Evolutionary conservation across 2,113 vertebrate genomes (phyloP), one percentile per base, ranked within the genome.

Genomic region (Corythaeola cristata): DNA sequence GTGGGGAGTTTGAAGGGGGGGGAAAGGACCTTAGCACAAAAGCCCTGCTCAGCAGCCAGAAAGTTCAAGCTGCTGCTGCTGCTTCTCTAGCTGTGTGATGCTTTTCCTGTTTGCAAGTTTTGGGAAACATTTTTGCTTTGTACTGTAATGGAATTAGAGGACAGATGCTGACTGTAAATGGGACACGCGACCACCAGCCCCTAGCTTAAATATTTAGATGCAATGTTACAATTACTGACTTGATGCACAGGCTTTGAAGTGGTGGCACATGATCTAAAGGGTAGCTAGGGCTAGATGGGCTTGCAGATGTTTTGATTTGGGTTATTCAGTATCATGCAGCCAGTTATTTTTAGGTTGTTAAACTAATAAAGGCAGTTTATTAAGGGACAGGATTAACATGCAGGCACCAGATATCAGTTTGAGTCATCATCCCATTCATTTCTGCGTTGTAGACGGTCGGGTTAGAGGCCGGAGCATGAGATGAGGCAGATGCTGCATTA

Each of bases 121-220:
- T 97, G 96, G 88, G 96, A 97, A 98, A 97, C 98, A 98, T 98
- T 98, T 98, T 98, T 98, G 96, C 97, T 98, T 97, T 97, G 97
- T 98, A 97, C 97, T 95, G 97, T 98, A 98, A 98, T 98, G 96
- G 98, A 98, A 98, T 98, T 98, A 98, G 97, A 97, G 97, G 97
- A 98, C 98, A 98, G 98, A 98, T 98, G 98, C 98, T 96, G 96
- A 94, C 98, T 98, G 97, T 98, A 98, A 95, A 97, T 82, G 95
- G 98, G 98, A 98, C 98, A 98, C 98, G 98, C 98, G 98, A 98
- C 98, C 91, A 86, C 96, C 90, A 93, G 96, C 89, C 97, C 96
- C 97, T 97, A 98, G 95, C 98, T 98, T 98, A 98, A 99, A 99
- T 98, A 98, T 98, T 98, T 98, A 98, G 98, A 98, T 98, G 98